Base-by-base conservation (phyloP, 2,113 vertebrate genomes). In the Toxotes jaculatrix region DNA sequence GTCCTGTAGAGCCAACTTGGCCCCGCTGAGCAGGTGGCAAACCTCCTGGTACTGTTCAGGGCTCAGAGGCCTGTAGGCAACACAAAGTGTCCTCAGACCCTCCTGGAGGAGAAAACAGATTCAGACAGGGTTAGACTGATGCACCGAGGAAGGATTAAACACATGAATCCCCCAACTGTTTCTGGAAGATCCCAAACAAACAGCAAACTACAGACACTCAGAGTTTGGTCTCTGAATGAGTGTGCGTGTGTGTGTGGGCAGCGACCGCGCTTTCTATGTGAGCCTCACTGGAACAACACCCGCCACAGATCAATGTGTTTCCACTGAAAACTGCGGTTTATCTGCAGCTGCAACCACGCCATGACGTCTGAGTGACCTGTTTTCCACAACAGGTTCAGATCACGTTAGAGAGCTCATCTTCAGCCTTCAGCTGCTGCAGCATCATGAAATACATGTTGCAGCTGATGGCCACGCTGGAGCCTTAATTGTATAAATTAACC, bases 81-180 rank as follows among this genome's bases (percentile, higher is more conserved):
- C 97, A 0, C 98, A 99, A 45, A 99, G 88, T 0, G 98, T 99
- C 79, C 98, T 94, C 51, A 99, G 93, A 0, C 98, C 98, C 85
- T 99, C 98, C 98, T 99, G 79, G 6, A 75, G 31, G 73, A 76
- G 13, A 53, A 10, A 4, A 10, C n/a, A 45, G 31, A 67, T 7
- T 38, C 34, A 73, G 12, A 77, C 56, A 16, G 32, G 40, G 76
- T 76, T 21, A 72, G 40, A 40, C 17, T 27, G 42, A 12, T 7
- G 10, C n/a, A 61, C 4, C 8, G 49, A 8, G 32, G 14, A 70
- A 34, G 19, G 19, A 42, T 42, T n/a, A 11, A 17, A 27, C 42
- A 40, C 4, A 12, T 21, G 16, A 8, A 67, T 32, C 32, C 32
- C 32, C 7, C 16, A 9, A 19, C 4, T 34, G 21, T 12, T 32